Conservation (phyloP, 2,888 invertebrate species). For the Agriopis leucophaearia region DNA sequence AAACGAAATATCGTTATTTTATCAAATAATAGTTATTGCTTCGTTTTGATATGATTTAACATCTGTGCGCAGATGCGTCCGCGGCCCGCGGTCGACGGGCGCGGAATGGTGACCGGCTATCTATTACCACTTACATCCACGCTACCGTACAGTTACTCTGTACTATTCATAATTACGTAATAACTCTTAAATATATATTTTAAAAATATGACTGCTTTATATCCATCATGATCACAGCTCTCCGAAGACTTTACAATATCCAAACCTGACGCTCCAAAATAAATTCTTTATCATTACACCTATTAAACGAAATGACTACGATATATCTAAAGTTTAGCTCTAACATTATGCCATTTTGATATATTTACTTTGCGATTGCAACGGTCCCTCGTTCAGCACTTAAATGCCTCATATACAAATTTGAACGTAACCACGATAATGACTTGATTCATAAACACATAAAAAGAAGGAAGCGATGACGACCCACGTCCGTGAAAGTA, state of each 20-base stretch:
- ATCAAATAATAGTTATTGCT: constrained; percentile 86
- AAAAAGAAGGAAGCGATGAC: constrained; percentile 74
- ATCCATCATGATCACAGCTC: constrained; percentile 86
- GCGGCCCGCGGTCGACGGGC: background rate
- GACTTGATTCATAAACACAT: constrained; percentile 63
- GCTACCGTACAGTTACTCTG: constrained; percentile 61
- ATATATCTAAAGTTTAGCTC: constrained; percentile 82
- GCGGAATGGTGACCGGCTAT: constrained; percentile 19
- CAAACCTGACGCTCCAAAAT: constrained; percentile 84
- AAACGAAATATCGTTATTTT: constrained; percentile 76
- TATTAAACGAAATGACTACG: constrained; percentile 86
- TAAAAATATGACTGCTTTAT: constrained; percentile 86
- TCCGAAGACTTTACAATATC: constrained; percentile 84
- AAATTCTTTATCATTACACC: constrained; percentile 85
- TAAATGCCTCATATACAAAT: constrained; percentile 84
- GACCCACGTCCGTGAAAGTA: constrained; percentile 64
- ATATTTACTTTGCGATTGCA: constrained; percentile 86
- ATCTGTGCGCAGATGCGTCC: constrained; percentile 65
- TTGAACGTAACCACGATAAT: constrained; percentile 79
- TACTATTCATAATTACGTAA: constrained; percentile 78
- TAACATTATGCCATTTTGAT: constrained; percentile 86
- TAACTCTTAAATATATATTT: constrained; percentile 84
- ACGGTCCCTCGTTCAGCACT: constrained; percentile 86
- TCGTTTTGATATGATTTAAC: constrained; percentile 82
- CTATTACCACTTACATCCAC: constrained; percentile 38